phyloP scores from a whole-genome alignment of 2,797 vertebrate genomes.

The Coracias cyanogaster region DNA sequence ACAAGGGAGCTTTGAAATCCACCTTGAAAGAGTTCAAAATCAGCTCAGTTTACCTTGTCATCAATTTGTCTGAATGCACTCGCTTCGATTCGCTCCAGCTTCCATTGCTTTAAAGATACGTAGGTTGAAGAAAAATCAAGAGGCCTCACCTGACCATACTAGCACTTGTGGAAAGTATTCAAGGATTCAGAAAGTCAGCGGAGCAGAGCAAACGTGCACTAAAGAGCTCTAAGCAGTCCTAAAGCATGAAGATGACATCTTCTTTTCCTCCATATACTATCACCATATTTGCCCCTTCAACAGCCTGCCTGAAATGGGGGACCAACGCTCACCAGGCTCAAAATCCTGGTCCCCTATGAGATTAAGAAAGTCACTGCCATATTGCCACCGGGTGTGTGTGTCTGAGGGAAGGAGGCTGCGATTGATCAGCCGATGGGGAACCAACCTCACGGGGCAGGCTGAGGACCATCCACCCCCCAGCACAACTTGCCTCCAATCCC shows the following conservation, averaged over 20 bases:
- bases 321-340: neutral
- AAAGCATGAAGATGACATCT: neutral
- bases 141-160: neutral
- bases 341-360: neutral
- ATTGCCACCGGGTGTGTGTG: fast-evolving
- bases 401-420: neutral
- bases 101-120: neutral
- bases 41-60: neutral
- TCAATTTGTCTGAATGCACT: neutral
- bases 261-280: neutral
- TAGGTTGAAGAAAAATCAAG: neutral
- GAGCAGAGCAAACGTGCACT: neutral
- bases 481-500: neutral
- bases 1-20: neutral
- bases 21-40: neutral
- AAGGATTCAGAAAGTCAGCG: neutral
- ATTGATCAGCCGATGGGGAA: fast-evolving
- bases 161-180: neutral
- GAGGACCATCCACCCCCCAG: neutral
- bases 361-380: neutral
- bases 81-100: fast-evolving
- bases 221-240: neutral
- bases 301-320: neutral
- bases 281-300: neutral
- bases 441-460: neutral